phyloP scores from a whole-genome alignment of 2,113 vertebrate genomes.

The zebrafish (Danio rerio) region DNA sequence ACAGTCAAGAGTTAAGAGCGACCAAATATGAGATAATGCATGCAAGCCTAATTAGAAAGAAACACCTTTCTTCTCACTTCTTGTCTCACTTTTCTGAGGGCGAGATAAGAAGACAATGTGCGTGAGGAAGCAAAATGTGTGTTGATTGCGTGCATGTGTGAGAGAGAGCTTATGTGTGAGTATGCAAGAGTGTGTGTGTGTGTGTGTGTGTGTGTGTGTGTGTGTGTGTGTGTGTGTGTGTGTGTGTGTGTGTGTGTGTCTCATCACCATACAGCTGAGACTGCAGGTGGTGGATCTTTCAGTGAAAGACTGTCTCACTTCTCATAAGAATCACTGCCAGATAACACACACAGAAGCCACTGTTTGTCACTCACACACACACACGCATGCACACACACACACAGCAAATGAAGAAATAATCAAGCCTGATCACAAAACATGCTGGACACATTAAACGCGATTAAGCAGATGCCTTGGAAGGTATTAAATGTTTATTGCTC shows the following conservation, averaged over 20 bases:
- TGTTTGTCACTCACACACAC: conserved; percentile 36
- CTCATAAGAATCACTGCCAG: conserved; percentile 52
- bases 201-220: conserved; percentile 18
- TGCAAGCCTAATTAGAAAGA: conserved; percentile 27
- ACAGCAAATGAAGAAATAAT: conserved; percentile 35
- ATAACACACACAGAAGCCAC: conserved; percentile 51
- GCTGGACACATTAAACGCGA: conserved; percentile 13
- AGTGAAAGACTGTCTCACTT: conserved; percentile 56
- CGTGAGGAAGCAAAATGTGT: neutral
- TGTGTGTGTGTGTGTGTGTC: conserved; percentile 44
- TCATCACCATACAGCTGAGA: conserved; percentile 60
- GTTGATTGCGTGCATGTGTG: conserved; percentile 11
- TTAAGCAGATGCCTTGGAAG: conserved; percentile 12
- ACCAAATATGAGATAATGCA: neutral
- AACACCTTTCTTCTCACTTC: conserved; percentile 31
- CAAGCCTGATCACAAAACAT: conserved; percentile 12
- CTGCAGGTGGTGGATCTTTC: conserved; percentile 56
- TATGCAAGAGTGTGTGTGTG: conserved; percentile 38
- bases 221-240: conserved; percentile 33
- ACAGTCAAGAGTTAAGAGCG: conserved; percentile 3
- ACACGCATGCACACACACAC: conserved; percentile 4
- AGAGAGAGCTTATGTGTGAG: conserved; percentile 30
- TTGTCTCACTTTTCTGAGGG: conserved; percentile 7
- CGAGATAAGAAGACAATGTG: conserved; percentile 22
- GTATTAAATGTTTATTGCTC: neutral